These are phyloP conservation scores for Poliocrania exsul DNA, from an alignment of 2,797 vertebrate species.

Conservation along the genomic window DNA sequence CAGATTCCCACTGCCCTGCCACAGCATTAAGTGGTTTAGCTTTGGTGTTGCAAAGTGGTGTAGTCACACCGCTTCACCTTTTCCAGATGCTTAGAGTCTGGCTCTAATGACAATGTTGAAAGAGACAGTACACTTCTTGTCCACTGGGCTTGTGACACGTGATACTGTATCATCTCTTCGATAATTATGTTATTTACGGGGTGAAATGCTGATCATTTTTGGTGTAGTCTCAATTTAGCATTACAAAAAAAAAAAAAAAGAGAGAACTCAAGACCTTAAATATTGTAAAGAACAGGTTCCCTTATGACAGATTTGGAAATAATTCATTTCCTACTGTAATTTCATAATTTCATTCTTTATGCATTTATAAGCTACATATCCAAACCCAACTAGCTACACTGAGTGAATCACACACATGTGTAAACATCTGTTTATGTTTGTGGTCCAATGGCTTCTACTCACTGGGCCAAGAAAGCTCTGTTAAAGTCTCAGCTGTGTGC, in stretches of 20 bases:
- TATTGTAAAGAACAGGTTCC: background rate
- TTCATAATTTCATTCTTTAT: background rate
- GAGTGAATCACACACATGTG: background rate
- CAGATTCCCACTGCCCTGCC: background rate
- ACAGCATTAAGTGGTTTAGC: background rate
- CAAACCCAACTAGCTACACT: background rate
- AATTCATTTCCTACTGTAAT: background rate
- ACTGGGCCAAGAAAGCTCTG: background rate
- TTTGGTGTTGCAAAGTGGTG: background rate
- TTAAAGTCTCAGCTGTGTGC: background rate
- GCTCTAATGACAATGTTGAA: background rate
- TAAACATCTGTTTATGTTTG: conserved; percentile 17
- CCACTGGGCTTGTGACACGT: background rate
- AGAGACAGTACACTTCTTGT: background rate
- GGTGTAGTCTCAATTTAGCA: background rate
- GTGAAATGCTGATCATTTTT: background rate
- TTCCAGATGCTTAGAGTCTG: background rate
- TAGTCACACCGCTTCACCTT: background rate
- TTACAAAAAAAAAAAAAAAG: background rate
- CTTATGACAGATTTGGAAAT: background rate
- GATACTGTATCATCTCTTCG: background rate
- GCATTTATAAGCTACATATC: background rate
- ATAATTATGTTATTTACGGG: background rate
- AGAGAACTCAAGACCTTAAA: background rate
- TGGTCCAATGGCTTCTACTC: background rate